Percentiles rank a stretch among this genome's conserved stretches.
Conservation (phyloP, 2,113 vertebrate species). For the Cryptomyrus ogoouensis region DNA sequence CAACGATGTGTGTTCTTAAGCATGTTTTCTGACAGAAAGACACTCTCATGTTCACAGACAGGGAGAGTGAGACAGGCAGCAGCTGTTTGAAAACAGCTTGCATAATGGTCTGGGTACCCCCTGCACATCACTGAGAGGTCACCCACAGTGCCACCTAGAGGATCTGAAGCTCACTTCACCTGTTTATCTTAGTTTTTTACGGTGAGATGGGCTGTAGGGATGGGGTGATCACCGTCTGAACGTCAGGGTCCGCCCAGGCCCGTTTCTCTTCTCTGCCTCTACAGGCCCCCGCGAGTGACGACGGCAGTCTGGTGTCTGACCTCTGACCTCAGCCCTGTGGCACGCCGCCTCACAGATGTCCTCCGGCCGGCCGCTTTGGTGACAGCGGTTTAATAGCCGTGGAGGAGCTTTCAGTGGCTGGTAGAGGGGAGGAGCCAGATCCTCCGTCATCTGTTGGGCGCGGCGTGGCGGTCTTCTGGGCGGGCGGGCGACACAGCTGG, state of each 20-base stretch:
- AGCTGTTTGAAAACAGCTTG: neutral
- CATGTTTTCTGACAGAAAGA: neutral
- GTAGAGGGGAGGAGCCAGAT: neutral
- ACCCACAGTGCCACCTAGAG: neutral
- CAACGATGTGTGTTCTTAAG: neutral
- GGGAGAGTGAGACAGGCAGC: neutral
- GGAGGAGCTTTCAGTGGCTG: neutral
- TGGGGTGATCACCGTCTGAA: neutral
- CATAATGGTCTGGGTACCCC: neutral
- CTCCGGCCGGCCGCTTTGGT: neutral
- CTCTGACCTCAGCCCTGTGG: slow-evolving; percentile 18
- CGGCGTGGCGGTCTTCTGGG: neutral
- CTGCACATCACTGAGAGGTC: neutral
- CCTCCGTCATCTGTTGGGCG: neutral
- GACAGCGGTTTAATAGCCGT: neutral
- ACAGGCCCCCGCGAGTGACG: neutral
- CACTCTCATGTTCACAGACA: neutral
- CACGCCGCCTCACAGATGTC: neutral
- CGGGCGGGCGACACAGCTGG: neutral
- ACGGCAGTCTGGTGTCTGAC: neutral
- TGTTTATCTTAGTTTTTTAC: neutral
- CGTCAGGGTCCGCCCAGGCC: neutral
- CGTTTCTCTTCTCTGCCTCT: neutral
- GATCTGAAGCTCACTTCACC: neutral
- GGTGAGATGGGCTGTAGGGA: neutral